Evolutionary conservation across 2,888 invertebrate genomes (phyloP), one percentile per base, ranked within the genome.

Genomic region (Biston betularia): DNA sequence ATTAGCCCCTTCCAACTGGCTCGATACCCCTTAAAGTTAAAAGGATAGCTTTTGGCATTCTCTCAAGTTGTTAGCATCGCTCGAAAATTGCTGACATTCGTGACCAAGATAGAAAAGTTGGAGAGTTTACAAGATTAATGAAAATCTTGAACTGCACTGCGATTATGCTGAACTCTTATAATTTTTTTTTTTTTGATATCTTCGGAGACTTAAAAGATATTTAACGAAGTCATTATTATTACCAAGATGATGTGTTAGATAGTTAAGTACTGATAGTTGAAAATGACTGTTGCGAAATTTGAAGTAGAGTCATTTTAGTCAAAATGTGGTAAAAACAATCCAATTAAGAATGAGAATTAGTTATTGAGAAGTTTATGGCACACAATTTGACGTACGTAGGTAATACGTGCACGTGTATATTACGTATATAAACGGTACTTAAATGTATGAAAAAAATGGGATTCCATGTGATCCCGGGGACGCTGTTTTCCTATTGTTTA

Each of bases 31-130:
- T 40, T 15, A 33, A 24, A 38, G 38, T 48, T 60, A 52, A 50
- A 57, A 57, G 42, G 70, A 70, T 65, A 68, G 70, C 70, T 70
- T 64, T 71, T 71, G 69, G 74, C 72, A 68, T 71, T 71, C 68
- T 72, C 68, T 71, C 72, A 74, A 74, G 70, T 70, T 65, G 64
- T 69, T 68, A 53, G 63, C 72, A 64, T 65, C 63, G 65, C 55
- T 58, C 57, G 52, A 45, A 64, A 72, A 70, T 72, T 55, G 55
- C 60, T 59, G 53, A 68, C 61, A 57, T 56, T 65, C 63, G 62
- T 71, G 65, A 62, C 59, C 58, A 50, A 66, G 59, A 61, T 63
- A 62, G 59, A 10, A 46, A 59, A 69, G 48, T 68, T 62, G 65
- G 68, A 54, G 61, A 42, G 55, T 54, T 63, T 58, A 58, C 54